A percentile compares a stretch with the other conserved stretches of the same genome.
phyloP scores from a whole-genome alignment of 2,797 vertebrate species.

The Chelon auratus region DNA sequence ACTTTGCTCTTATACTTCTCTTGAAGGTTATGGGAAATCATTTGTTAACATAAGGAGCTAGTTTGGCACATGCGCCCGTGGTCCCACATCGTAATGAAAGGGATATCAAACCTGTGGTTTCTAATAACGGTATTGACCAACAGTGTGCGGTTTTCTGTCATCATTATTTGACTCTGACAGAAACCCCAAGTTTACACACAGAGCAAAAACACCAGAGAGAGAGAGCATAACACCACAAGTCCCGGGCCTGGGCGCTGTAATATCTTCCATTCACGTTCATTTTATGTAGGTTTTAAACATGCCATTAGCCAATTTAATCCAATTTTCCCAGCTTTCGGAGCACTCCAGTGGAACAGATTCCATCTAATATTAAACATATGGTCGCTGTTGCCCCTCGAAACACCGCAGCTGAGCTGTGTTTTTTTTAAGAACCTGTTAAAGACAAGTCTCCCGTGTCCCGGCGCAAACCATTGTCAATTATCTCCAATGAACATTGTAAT shows the following conservation, averaged over 20 bases:
- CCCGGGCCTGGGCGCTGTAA: conserved; percentile 75
- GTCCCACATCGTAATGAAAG: conserved; percentile 74
- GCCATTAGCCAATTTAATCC: conserved; percentile 90
- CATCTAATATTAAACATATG: conserved; percentile 91
- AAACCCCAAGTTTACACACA: conserved; percentile 83
- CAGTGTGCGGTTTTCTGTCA: conserved; percentile 76
- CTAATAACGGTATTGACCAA: conserved; percentile 82
- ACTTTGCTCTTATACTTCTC: background rate
- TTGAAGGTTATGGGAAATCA: conserved; percentile 32
- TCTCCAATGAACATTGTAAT: conserved; percentile 79
- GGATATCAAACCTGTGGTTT: conserved; percentile 79
- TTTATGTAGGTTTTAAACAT: conserved; percentile 90
- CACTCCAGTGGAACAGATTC: conserved; percentile 89
- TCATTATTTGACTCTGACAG: conserved; percentile 81
- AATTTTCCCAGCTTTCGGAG: conserved; percentile 87
- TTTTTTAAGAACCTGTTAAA: conserved; percentile 76
- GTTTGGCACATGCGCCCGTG: conserved; percentile 54
- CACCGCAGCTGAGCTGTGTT: conserved; percentile 59
- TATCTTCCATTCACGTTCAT: conserved; percentile 87
- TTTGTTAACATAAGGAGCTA: conserved; percentile 51
- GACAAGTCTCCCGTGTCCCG: conserved; percentile 74
- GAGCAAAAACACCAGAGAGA: conserved; percentile 73
- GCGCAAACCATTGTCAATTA: conserved; percentile 81
- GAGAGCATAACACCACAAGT: conserved; percentile 75
- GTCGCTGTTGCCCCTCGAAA: conserved; percentile 79